Evolutionary conservation across 2,888 invertebrate species (phyloP).

Genomic region (Drosophila multiciliata): DNA sequence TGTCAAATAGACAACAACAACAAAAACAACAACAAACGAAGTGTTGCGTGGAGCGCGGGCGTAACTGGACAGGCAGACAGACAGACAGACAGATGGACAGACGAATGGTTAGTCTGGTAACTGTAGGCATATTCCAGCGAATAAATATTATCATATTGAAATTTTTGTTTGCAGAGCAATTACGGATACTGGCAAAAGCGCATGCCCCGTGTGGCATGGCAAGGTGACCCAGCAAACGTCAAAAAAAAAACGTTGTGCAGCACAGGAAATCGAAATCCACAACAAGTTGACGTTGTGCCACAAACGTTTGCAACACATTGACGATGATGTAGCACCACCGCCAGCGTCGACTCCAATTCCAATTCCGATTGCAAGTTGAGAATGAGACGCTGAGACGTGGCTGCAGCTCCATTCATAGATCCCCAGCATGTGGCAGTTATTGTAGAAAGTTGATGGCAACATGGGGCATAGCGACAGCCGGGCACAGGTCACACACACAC

Average conservation of each 20-base stretch:
- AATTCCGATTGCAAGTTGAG: slow-evolving; percentile 25
- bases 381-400: slow-evolving; percentile 30
- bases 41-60: slow-evolving; percentile 72
- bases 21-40: slow-evolving; percentile 31
- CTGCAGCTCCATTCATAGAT: slow-evolving; percentile 63
- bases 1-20: slow-evolving; percentile 73
- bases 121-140: slow-evolving; percentile 61
- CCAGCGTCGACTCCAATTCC: slow-evolving; percentile 7
- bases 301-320: slow-evolving; percentile 45
- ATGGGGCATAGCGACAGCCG: slow-evolving; percentile 37
- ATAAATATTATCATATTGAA: slow-evolving; percentile 81
- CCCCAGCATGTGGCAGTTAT: slow-evolving; percentile 68
- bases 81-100: slow-evolving; percentile 24
- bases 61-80: slow-evolving; percentile 47
- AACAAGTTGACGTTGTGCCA: slow-evolving; percentile 71
- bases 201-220: slow-evolving; percentile 34
- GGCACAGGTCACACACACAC: slow-evolving; percentile 50
- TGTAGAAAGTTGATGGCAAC: slow-evolving; percentile 69
- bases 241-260: slow-evolving; percentile 44
- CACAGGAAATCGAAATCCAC: slow-evolving; percentile 77
- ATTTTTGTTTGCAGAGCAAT: slow-evolving; percentile 74
- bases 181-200: slow-evolving; percentile 66
- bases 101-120: slow-evolving; percentile 50
- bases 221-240: slow-evolving; percentile 70
- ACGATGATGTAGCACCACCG: slow-evolving; percentile 76